phyloP scores from a whole-genome alignment of 2,113 vertebrate genomes.

The Poecilia latipinna region DNA sequence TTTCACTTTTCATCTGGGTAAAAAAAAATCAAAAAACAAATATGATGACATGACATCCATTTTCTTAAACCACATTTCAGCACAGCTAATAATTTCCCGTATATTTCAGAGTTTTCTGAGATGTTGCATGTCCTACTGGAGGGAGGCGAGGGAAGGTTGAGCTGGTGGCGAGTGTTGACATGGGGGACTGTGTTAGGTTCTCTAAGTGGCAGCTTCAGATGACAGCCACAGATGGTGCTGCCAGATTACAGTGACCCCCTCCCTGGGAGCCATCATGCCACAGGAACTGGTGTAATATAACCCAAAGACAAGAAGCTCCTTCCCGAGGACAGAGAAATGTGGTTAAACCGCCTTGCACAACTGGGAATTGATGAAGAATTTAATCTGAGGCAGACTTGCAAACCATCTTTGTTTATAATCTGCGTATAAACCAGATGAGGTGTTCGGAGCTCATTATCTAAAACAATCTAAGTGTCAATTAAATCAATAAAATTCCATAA shows the following conservation, averaged over 20 bases:
- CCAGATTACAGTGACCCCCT: conserved; percentile 52
- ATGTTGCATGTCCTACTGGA: conserved; percentile 4
- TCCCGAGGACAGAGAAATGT: conserved; percentile 22
- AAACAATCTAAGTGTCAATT: too few species aligned
- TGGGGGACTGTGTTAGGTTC: conserved; percentile 57
- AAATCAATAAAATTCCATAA: not conserved
- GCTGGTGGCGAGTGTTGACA: conserved; percentile 44
- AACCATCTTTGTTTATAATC: not conserved
- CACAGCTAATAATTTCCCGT: not conserved
- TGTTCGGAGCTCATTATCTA: not conserved
- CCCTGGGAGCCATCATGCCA: conserved; percentile 47
- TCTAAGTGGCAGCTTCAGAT: conserved; percentile 68
- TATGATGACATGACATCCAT: not conserved
- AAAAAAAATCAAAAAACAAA: not conserved
- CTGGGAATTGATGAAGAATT: not conserved
- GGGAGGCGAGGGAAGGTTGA: conserved; percentile 25
- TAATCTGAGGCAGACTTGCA: conserved; percentile 21
- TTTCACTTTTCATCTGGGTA: not conserved
- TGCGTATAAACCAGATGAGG: not conserved
- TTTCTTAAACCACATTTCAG: not conserved
- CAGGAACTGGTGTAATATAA: conserved; percentile 38
- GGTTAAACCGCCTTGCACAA: conserved; percentile 6
- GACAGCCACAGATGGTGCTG: conserved; percentile 74
- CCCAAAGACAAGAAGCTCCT: conserved; percentile 20
- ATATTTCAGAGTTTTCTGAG: conserved; percentile 13